A percentile compares a stretch with the other conserved stretches of the same genome.
Conservation (phyloP, 2,888 invertebrate species). For the Ormyrus nitidulus region DNA sequence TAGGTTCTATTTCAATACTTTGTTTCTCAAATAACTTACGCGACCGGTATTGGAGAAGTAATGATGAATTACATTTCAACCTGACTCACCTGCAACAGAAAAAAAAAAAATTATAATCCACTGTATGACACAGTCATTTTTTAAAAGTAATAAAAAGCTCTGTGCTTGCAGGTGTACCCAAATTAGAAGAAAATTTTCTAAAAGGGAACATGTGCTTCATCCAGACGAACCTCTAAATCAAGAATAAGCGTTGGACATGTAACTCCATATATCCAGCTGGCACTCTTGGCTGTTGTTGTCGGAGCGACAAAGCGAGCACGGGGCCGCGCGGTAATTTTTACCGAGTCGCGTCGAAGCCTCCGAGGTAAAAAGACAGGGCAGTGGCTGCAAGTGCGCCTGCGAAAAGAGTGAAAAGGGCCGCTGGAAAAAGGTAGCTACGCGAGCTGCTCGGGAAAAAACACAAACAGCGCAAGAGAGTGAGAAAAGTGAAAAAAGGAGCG, state of each 20-base stretch:
- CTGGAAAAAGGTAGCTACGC: conserved; percentile 14
- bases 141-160: too few species aligned
- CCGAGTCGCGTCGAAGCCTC: conserved; percentile 21
- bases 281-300: background rate
- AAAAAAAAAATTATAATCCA: background rate
- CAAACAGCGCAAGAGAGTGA: background rate
- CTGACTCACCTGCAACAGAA: conserved; percentile 27
- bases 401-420: conserved; percentile 18
- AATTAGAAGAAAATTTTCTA: background rate
- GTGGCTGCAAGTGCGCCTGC: background rate
- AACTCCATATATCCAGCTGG: conserved; percentile 8
- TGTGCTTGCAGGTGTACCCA: background rate
- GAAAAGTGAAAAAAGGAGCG: background rate
- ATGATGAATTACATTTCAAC: too few species aligned
- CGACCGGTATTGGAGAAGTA: too few species aligned
- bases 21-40: too few species aligned
- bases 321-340: conserved; percentile 38
- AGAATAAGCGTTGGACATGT: conserved; percentile 45
- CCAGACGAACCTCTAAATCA: conserved; percentile 22
- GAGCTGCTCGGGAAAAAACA: background rate
- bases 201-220: conserved; percentile 11
- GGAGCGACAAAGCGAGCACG: conserved; percentile 3
- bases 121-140: background rate
- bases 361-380: conserved; percentile 12
- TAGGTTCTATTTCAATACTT: too few species aligned